Conservation (phyloP, 2,113 vertebrate species). For the Clarias magur region DNA sequence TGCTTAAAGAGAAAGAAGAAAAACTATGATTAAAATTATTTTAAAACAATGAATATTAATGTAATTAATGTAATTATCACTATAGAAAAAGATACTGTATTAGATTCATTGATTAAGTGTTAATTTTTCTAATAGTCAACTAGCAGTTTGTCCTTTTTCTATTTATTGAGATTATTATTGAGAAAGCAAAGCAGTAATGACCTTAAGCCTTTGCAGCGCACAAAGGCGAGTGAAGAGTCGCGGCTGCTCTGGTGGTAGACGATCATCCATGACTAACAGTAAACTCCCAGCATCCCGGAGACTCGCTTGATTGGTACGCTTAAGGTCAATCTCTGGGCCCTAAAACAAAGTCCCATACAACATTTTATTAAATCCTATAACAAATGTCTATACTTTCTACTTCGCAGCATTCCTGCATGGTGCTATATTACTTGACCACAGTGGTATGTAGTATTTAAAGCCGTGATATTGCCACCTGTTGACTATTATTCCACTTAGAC, state of each 20-base stretch:
- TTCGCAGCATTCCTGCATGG: too few species aligned
- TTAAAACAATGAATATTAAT: background rate
- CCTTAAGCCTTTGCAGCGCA: constrained; percentile 80
- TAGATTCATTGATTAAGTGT: background rate
- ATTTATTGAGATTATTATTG: background rate
- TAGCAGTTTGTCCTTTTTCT: too few species aligned
- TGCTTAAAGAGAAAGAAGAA: background rate
- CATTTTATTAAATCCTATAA: too few species aligned
- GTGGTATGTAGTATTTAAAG: too few species aligned
- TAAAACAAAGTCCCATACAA: constrained; percentile 47
- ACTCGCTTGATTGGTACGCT: constrained; percentile 79
- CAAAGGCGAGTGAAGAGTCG: constrained; percentile 80
- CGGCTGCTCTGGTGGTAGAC: constrained; percentile 59
- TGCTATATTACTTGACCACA: too few species aligned
- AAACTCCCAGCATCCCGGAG: constrained; percentile 78
- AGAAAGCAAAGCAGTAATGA: constrained; percentile 54
- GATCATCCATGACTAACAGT: constrained; percentile 59
- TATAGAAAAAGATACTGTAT: background rate
- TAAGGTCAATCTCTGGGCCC: constrained; percentile 81
- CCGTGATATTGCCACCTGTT: too few species aligned
- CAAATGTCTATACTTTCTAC: too few species aligned
- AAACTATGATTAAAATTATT: background rate
- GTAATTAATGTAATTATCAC: background rate
- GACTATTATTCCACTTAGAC: too few species aligned
- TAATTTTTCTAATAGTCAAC: background rate